Evolutionary conservation across 1,140 invertebrate species (phyloP).

Genomic region (Caerostris extrusa): DNA sequence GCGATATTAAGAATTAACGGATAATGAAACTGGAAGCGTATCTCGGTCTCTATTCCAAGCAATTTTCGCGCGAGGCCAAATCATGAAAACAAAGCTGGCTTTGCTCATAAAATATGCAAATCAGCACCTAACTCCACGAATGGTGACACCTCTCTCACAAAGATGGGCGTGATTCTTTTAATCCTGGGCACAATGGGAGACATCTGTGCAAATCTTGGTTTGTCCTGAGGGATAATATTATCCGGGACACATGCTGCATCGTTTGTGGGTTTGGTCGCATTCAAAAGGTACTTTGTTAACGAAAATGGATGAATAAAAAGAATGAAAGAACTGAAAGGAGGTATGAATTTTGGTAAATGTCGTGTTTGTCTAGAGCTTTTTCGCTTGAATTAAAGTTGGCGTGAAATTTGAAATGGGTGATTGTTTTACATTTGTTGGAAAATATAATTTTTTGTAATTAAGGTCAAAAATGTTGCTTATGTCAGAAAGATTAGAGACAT

Average conservation of each 20-base stretch:
- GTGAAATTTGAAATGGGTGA: no score
- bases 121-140: not conserved
- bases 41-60: not conserved
- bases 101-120: slow-evolving; percentile 39
- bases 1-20: slow-evolving; percentile 26
- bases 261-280: not conserved
- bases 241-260: not conserved
- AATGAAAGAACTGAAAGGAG: not conserved
- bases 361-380: not conserved
- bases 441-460: no score
- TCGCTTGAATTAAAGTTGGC: no score
- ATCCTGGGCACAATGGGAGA: not conserved
- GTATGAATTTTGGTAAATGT: not conserved
- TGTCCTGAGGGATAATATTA: slow-evolving; percentile 1
- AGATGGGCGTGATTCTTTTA: slow-evolving; percentile 19
- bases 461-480: not conserved
- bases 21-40: not conserved
- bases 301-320: not conserved
- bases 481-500: not conserved
- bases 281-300: not conserved
- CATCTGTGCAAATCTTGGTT: not conserved
- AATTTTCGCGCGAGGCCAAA: not conserved
- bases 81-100: not conserved
- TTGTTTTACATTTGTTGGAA: no score
- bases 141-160: not conserved